Conservation (phyloP, 2,113 vertebrate species). For the Thunnus thynnus region DNA sequence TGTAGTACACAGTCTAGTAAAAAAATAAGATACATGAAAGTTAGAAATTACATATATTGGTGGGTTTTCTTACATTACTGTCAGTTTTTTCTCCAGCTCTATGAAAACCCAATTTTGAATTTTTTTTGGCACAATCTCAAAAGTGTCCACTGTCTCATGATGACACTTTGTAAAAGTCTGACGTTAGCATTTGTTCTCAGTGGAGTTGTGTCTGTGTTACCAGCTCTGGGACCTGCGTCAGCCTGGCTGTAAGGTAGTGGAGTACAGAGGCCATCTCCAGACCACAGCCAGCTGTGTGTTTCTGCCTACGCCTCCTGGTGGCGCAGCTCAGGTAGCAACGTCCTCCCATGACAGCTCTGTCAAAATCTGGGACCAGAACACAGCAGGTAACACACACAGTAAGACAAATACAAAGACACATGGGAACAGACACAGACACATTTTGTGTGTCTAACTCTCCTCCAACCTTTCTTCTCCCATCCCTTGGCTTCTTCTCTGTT, state of each 20-base stretch:
- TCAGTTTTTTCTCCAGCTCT: background rate
- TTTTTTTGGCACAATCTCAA: background rate
- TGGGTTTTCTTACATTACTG: no score
- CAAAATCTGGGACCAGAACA: slow-evolving; percentile 93
- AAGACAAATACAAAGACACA: slow-evolving; percentile 10
- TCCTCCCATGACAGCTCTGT: slow-evolving; percentile 91
- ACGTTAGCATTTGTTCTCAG: slow-evolving; percentile 11
- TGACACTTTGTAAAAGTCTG: background rate
- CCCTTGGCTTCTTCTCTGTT: background rate
- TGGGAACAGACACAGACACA: background rate
- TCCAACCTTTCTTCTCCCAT: background rate
- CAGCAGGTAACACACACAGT: slow-evolving; percentile 86
- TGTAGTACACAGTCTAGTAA: no score
- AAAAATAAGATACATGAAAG: no score
- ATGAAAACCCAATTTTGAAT: background rate
- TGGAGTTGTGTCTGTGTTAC: slow-evolving; percentile 54
- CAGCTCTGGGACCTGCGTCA: slow-evolving; percentile 98
- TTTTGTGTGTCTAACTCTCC: slow-evolving; percentile 1
- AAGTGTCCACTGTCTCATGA: background rate
- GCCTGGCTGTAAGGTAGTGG: slow-evolving; percentile 87
- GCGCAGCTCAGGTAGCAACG: slow-evolving; percentile 86
- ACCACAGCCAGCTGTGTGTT: slow-evolving; percentile 91
- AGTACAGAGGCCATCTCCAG: slow-evolving; percentile 93
- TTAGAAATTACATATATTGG: no score
- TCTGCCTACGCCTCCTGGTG: slow-evolving; percentile 79